A percentile compares a stretch with the other conserved stretches of the same genome.
These are phyloP conservation scores for Drosophila santomea DNA, from an alignment of 1,140 invertebrate genomes.

Conservation along the genomic window DNA sequence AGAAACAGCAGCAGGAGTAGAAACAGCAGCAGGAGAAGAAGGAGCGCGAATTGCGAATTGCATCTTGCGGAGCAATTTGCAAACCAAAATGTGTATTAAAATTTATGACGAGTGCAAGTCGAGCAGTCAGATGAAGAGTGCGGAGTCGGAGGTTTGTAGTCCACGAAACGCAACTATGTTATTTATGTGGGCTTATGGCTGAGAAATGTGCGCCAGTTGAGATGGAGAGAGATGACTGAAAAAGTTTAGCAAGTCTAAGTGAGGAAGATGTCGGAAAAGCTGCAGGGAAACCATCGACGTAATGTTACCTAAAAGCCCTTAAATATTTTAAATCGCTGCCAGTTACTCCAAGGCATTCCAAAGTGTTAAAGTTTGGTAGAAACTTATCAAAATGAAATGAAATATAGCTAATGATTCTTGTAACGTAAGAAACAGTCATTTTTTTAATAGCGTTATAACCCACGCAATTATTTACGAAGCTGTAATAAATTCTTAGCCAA, in stretches of 20 bases:
- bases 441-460: neutral
- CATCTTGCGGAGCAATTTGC: constrained; percentile 78
- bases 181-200: constrained; percentile 46
- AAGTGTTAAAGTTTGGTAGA: too few species aligned
- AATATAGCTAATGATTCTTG: too few species aligned
- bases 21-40: constrained; percentile 14
- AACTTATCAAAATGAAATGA: neutral
- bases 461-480: neutral
- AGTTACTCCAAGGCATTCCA: too few species aligned
- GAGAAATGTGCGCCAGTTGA: constrained; percentile 30
- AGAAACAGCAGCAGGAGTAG: neutral
- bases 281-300: constrained; percentile 3
- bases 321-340: constrained; percentile 9
- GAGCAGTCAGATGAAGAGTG: constrained; percentile 37
- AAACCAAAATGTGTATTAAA: constrained; percentile 83
- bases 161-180: constrained; percentile 47
- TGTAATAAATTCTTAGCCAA: neutral
- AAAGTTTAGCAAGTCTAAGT: constrained; percentile 19
- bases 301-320: constrained; percentile 22
- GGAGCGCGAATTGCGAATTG: constrained; percentile 73
- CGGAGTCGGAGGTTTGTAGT: neutral
- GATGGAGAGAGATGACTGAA: constrained; percentile 4
- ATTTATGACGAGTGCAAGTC: constrained; percentile 79
- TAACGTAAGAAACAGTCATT: neutral
- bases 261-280: constrained; percentile 10